Evolutionary conservation across 2,113 vertebrate genomes (phyloP).

Genomic region (Cephalopholis sonnerati): DNA sequence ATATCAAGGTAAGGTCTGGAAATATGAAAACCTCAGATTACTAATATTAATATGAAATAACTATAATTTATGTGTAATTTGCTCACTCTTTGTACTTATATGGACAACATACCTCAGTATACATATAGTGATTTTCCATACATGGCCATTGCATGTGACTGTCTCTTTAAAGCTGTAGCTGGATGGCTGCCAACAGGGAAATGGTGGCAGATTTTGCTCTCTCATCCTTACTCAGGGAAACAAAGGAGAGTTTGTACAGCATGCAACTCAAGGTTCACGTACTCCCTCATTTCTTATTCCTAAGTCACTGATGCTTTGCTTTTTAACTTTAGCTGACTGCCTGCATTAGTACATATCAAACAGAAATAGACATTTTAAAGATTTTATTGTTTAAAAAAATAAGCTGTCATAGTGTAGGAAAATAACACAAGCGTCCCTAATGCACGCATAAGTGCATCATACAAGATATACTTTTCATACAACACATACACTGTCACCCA

Average conservation of each 20-base stretch:
- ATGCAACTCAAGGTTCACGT: not conserved
- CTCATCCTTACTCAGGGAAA: slow-evolving; percentile 81
- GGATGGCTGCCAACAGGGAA: slow-evolving; percentile 75
- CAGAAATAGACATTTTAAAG: not conserved
- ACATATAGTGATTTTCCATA: not conserved
- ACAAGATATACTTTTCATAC: not conserved
- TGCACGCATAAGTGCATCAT: not conserved
- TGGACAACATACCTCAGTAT: fast-evolving
- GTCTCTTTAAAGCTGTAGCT: slow-evolving; percentile 73
- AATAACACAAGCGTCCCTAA: not conserved
- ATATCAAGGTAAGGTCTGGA: not conserved
- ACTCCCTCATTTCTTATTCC: not conserved
- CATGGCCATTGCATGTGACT: not conserved
- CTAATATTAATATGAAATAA: not conserved
- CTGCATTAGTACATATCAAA: not conserved
- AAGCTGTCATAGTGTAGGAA: not conserved
- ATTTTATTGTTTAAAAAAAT: slow-evolving; percentile 9
- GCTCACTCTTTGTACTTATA: not conserved
- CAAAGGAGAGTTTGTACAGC: not conserved
- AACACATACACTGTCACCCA: slow-evolving; percentile 11
- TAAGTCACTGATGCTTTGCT: not conserved
- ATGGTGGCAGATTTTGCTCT: slow-evolving; percentile 63
- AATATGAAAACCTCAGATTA: not conserved
- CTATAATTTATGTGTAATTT: not conserved
- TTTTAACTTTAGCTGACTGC: not conserved